These are phyloP conservation scores for Gymnorhina tibicen DNA, from an alignment of 2,113 vertebrate species.

Conservation along the genomic window DNA sequence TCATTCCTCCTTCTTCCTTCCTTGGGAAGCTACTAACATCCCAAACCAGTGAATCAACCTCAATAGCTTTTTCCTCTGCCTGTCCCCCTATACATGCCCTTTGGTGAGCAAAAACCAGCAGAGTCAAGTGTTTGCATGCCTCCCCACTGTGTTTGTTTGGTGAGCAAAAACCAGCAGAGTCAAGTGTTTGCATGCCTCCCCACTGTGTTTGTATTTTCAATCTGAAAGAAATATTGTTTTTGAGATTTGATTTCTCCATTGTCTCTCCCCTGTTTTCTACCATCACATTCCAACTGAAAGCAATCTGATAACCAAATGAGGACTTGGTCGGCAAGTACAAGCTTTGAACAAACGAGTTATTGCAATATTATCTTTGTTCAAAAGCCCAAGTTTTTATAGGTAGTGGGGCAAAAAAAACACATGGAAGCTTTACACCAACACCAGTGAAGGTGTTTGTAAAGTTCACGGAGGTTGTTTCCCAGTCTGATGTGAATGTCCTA, in stretches of 20 bases:
- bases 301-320: background rate
- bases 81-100: fast-evolving
- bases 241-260: background rate
- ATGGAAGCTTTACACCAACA: background rate
- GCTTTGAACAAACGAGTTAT: background rate
- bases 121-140: background rate
- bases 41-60: background rate
- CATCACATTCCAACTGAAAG: background rate
- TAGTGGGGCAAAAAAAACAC: background rate
- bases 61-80: background rate
- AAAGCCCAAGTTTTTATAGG: background rate
- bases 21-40: background rate
- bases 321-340: background rate
- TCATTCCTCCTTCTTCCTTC: background rate
- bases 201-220: background rate
- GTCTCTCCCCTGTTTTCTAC: background rate
- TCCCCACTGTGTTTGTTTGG: background rate
- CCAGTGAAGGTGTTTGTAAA: background rate
- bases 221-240: background rate
- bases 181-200: background rate
- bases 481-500: background rate
- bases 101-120: background rate
- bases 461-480: background rate
- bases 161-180: background rate
- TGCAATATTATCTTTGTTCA: background rate